Evolutionary conservation across 2,797 vertebrate genomes (phyloP), one percentile per base, ranked within the genome.

Genomic region (Poeciliopsis paucimaculata): DNA sequence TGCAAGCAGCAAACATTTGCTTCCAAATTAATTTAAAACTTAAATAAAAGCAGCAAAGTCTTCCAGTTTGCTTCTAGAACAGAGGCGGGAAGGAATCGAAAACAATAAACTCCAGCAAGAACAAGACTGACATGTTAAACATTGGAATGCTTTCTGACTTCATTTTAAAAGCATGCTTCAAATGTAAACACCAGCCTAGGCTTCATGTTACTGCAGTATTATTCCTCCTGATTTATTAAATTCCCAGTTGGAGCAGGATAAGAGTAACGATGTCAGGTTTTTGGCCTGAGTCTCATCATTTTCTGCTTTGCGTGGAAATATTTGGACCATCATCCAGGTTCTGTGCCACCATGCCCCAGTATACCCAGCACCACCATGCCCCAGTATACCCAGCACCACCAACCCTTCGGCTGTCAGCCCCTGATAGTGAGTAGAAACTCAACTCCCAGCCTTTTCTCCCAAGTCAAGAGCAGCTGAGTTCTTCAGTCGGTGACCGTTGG

Each of bases 401-500:
- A 62, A 62, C 31, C 16, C 60, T 62, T 62, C 31, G 5, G 7
- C 60, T 62, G 31, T 34, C 60, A 62, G 34, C 31, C 7, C 31
- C 60, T 62, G 31, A 62, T 31, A 62, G 31, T 16, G 15, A 6
- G 15, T 34, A 34, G 31, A 62, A 62, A 3, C 60, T 18, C 60
- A 8, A 31, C 60, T 62, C 60, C 60, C 31, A 62, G 31, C 60
- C 60, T 62, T 62, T 62, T n/a, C 23, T 66, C 60, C 49, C 73
- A 71, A 88, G 84, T 87, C 77, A 87, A 79, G 60, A 36, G 60
- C 82, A 86, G 49, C 81, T 76, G 86, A 89, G 92, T 95, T 95
- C 90, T 88, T 91, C 89, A 85, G 96, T 95, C 96, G 94, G 92
- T 89, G 91, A 92, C 94, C 87, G 87, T 93, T 95, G 31, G 96